These are phyloP conservation scores for Xerus inauris DNA, from an alignment of 2,113 vertebrate species.

Conservation along the genomic window DNA sequence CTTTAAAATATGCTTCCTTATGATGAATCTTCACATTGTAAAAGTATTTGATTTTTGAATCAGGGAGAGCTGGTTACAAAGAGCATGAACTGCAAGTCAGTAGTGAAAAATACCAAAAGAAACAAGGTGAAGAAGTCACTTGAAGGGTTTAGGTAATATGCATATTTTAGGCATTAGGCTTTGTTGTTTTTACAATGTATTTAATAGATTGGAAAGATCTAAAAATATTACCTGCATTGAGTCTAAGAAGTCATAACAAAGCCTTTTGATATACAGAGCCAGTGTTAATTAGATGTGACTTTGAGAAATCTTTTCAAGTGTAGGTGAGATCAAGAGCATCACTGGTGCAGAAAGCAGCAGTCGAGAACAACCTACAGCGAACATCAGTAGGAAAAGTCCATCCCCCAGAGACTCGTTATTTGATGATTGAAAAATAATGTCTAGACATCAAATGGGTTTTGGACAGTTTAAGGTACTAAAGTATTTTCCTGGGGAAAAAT, in stretches of 20 bases:
- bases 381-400: conserved; percentile 57
- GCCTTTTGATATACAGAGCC: conserved; percentile 46
- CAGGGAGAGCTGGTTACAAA: background rate
- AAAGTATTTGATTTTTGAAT: conserved; percentile 51
- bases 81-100: background rate
- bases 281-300: conserved; percentile 74
- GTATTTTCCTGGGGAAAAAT: conserved; percentile 76
- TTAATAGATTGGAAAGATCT: conserved; percentile 50
- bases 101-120: conserved; percentile 27
- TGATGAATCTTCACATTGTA: conserved; percentile 22
- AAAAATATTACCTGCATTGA: conserved; percentile 6
- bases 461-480: conserved; percentile 77
- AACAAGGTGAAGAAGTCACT: background rate
- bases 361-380: conserved; percentile 59
- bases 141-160: background rate
- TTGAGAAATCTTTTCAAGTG: conserved; percentile 69
- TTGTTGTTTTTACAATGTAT: conserved; percentile 28
- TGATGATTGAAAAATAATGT: conserved; percentile 78
- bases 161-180: conserved; percentile 3
- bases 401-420: conserved; percentile 77
- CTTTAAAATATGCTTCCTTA: background rate
- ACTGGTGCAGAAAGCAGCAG: conserved; percentile 32
- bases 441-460: conserved; percentile 79
- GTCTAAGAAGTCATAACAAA: conserved; percentile 62
- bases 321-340: conserved; percentile 6